These are phyloP conservation scores for Micropoecilia bifurca DNA, from an alignment of 2,797 vertebrate species.

Conservation along the genomic window DNA sequence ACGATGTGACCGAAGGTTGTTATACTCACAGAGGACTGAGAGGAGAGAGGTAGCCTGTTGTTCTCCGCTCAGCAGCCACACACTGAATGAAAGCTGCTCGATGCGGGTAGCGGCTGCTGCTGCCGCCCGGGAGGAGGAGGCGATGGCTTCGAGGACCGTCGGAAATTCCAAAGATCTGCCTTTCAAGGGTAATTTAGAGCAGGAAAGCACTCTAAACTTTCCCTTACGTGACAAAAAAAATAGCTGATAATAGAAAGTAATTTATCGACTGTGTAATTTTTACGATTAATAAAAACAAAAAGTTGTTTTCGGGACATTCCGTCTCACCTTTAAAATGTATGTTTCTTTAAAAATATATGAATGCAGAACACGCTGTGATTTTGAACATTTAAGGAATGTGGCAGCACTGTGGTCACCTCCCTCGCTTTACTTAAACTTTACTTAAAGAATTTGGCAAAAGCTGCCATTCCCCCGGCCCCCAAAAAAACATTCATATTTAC, in stretches of 20 bases:
- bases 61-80: conserved; percentile 67
- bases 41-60: conserved; percentile 75
- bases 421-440: not conserved
- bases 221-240: accelerated
- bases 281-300: not conserved
- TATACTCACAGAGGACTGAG: conserved; percentile 75
- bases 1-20: conserved; percentile 25
- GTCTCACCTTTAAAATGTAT: not conserved
- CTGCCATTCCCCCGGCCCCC: not conserved
- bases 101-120: conserved; percentile 50
- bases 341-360: not conserved
- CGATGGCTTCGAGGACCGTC: conserved; percentile 1
- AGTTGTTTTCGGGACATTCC: not conserved
- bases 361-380: not conserved
- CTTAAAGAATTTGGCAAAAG: not conserved
- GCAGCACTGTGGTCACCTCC: not conserved
- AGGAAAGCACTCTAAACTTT: accelerated
- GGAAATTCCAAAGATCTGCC: accelerated
- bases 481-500: not conserved
- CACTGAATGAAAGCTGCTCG: conserved; percentile 72
- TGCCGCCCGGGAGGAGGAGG: conserved; percentile 13
- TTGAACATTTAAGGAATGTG: not conserved
- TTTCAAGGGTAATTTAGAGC: not conserved
- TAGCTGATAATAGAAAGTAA: not conserved
- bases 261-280: accelerated